Evolutionary conservation across 2,797 vertebrate species (phyloP).

Genomic region (Eurystomus glaucurus): DNA sequence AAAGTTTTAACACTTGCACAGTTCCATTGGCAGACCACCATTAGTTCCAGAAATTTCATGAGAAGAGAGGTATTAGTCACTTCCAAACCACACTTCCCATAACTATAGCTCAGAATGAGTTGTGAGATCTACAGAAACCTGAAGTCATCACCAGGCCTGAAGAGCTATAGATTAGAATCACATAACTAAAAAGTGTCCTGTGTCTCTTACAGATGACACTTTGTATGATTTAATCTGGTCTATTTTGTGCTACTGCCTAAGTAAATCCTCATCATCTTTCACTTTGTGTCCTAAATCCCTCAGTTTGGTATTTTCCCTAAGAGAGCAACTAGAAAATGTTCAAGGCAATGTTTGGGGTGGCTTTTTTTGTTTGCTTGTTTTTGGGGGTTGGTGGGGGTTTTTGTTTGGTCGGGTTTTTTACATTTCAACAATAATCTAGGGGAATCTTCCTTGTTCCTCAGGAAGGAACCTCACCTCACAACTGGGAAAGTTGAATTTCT

Average conservation of each 20-base stretch:
- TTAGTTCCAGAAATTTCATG: not conserved
- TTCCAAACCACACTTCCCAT: not conserved
- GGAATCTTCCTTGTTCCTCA: not conserved
- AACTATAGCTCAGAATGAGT: not conserved
- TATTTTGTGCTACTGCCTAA: not conserved
- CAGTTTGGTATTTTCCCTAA: not conserved
- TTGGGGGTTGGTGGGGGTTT: accelerated
- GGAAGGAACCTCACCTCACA: not conserved
- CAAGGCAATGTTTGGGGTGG: not conserved
- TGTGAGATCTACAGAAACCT: not conserved
- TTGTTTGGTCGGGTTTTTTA: accelerated
- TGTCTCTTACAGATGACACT: accelerated
- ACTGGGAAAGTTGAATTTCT: not conserved
- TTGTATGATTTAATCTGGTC: not conserved
- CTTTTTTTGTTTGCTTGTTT: not conserved
- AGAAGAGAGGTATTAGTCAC: not conserved
- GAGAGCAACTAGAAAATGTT: not conserved
- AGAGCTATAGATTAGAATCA: not conserved
- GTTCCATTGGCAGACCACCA: not conserved
- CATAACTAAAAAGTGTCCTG: not conserved
- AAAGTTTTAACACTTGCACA: not conserved
- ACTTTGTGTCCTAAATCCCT: not conserved
- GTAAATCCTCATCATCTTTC: accelerated
- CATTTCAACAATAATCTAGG: not conserved
- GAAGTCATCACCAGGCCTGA: not conserved